Percentiles rank a stretch among this genome's conserved stretches.
These are phyloP conservation scores for Macropodus opercularis DNA, from an alignment of 2,797 vertebrate genomes.

Conservation along the genomic window DNA sequence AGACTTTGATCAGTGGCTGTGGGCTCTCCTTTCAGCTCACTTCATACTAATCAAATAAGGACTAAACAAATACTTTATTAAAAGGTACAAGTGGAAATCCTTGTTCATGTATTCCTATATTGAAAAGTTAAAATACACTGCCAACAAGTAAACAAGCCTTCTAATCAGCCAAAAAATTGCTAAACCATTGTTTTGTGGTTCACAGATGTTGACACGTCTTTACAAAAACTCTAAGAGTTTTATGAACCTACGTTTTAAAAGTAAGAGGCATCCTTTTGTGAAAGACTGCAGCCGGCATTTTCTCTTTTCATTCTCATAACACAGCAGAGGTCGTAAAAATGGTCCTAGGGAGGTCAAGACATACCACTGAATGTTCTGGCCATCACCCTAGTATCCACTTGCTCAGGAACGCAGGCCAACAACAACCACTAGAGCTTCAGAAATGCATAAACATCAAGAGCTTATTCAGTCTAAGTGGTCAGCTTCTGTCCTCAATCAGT, in stretches of 20 bases:
- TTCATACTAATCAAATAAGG: constrained; percentile 46
- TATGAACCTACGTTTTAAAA: constrained; percentile 35
- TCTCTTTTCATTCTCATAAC: constrained; percentile 65
- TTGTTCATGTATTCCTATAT: not conserved
- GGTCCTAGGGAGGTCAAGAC: constrained; percentile 73
- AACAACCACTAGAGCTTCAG: constrained; percentile 60
- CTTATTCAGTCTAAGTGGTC: constrained; percentile 51
- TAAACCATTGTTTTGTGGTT: not conserved
- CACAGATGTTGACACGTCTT: constrained; percentile 8
- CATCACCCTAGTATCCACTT: constrained; percentile 74
- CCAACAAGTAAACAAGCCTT: not conserved
- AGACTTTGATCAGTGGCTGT: constrained; percentile 76
- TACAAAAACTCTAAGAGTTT: constrained; percentile 18
- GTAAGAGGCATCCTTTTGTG: constrained; percentile 39
- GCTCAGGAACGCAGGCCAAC: constrained; percentile 52
- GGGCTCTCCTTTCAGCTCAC: constrained; percentile 39
- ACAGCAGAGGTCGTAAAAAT: constrained; percentile 69
- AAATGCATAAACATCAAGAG: constrained; percentile 62
- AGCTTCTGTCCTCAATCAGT: constrained; percentile 32
- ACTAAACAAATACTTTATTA: constrained; percentile 20
- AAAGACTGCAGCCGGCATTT: constrained; percentile 42
- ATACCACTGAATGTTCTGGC: constrained; percentile 72
- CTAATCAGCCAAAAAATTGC: not conserved
- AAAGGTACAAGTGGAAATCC: not conserved
- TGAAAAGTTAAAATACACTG: constrained; percentile 3